These are phyloP conservation scores for Leuciscus idus DNA, from an alignment of 2,113 vertebrate species.

Conservation along the genomic window DNA sequence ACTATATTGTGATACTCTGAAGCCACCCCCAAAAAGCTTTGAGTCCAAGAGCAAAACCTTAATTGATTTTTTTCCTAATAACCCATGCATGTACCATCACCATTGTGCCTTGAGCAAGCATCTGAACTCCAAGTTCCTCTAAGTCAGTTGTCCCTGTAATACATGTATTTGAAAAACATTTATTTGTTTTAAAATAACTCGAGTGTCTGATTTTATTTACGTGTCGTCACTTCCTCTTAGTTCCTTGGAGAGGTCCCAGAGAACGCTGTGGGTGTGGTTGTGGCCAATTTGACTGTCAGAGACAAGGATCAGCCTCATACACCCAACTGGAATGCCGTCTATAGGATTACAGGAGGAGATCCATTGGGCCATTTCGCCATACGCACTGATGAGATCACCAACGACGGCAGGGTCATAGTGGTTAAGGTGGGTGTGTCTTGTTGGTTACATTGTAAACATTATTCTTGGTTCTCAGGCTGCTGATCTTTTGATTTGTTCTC, in stretches of 20 bases:
- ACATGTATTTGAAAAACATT: too few species aligned
- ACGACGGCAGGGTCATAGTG: constrained; percentile 94
- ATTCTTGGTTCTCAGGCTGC: background rate
- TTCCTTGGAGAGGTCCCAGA: constrained; percentile 92
- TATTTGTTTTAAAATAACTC: background rate
- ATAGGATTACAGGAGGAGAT: constrained; percentile 94
- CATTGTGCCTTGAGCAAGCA: background rate
- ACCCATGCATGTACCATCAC: background rate
- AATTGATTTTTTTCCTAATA: background rate
- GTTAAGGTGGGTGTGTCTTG: constrained; percentile 81
- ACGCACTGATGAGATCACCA: constrained; percentile 91
- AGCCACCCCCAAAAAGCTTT: background rate
- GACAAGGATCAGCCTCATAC: constrained; percentile 96
- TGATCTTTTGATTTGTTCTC: background rate
- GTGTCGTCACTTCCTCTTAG: constrained; percentile 66
- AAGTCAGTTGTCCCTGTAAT: background rate
- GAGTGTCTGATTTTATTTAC: background rate
- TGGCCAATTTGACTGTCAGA: constrained; percentile 92
- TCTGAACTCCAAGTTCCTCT: background rate
- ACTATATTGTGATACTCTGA: background rate
- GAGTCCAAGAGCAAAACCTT: background rate
- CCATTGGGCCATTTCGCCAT: constrained; percentile 90
- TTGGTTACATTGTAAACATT: background rate
- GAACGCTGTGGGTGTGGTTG: constrained; percentile 89
- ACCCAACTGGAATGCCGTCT: constrained; percentile 94